Conservation (phyloP, 2,797 vertebrate species). For the Girardinus metallicus region DNA sequence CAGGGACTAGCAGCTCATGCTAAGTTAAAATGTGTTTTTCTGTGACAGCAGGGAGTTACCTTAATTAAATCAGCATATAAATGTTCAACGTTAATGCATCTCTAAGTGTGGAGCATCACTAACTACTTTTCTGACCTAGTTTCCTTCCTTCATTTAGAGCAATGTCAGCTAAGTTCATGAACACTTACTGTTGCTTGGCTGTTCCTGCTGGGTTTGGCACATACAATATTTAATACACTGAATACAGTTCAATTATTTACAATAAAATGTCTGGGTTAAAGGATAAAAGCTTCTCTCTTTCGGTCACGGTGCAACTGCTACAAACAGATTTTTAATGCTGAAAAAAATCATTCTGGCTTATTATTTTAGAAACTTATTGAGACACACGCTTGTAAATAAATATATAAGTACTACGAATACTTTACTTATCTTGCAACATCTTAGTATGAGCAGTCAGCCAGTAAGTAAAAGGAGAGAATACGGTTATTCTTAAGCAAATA, state of each 20-base stretch:
- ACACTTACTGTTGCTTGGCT: constrained; percentile 28
- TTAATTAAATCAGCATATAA: constrained; percentile 16
- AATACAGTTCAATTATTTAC: constrained; percentile 70
- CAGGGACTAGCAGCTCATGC: background rate
- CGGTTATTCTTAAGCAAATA: constrained; percentile 3
- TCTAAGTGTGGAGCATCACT: constrained; percentile 1
- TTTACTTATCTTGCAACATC: constrained; percentile 18
- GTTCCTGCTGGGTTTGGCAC: constrained; percentile 35
- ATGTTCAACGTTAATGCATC: constrained; percentile 27
- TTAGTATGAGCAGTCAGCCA: constrained; percentile 11
- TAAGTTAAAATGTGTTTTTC: constrained; percentile 10
- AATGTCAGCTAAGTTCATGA: constrained; percentile 30
- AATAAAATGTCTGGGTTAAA: constrained; percentile 59
- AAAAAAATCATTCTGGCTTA: background rate
- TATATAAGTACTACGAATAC: background rate
- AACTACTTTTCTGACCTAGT: constrained; percentile 49
- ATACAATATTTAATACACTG: constrained; percentile 63
- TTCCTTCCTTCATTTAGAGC: constrained; percentile 39
- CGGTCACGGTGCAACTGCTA: constrained; percentile 15
- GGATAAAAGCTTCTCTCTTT: constrained; percentile 26
- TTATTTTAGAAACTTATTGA: constrained; percentile 8
- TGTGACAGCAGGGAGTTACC: constrained; percentile 7
- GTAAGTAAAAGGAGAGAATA: constrained; percentile 1
- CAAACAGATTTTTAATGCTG: constrained; percentile 9
- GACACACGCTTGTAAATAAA: constrained; percentile 11